Evolutionary conservation across 2,888 invertebrate genomes (phyloP), one percentile per base, ranked within the genome.

Genomic region (Acanthosoma haemorrhoidale): DNA sequence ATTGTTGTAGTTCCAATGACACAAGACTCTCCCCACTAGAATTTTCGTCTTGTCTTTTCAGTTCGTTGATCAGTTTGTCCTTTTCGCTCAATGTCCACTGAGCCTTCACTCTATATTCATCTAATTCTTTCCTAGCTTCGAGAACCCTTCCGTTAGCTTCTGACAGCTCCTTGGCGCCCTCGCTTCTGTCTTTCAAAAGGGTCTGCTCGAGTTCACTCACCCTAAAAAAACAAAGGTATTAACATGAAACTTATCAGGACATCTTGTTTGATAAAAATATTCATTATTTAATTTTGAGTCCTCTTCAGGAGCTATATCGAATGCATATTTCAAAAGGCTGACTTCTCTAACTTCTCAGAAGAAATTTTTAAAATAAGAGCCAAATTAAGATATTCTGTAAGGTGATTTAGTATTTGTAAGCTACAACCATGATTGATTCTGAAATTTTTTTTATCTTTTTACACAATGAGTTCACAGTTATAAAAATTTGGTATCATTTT

Each of bases 81-180:
- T 92, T 92, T 73, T 88, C 87, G 78, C 87, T 88, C 8, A 92
- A 80, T 71, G 91, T 90, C 74, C 87, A 84, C 76, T 90, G 86
- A 0, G 92, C 92, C 76, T 92, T 88, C n/a, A 86, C 85, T 75
- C 89, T 87, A 79, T 92, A 92, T 68, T 89, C 88, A 68, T 87
- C 85, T 76, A 91, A 83, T 77, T 92, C 91, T 5, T 78, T 77
- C 21, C 81, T 80, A 13, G 75, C 63, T 63, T 75, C 74, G 6
- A 64, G 39, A 25, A 70, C 21, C 32, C 68, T 43, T 11, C 11
- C 36, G 36, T 71, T 70, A 4, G 38, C 51, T n/a, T 58, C 70
- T 31, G 43, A 68, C 41, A 73, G 36, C 31, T 72, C 70, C 63
- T 71, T 63, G 63, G 66, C 16, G 51, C 59, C 51, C 15, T 73